These are phyloP conservation scores for Yoshiicerus persimilis DNA, from an alignment of 1,140 invertebrate genomes.

Conservation along the genomic window DNA sequence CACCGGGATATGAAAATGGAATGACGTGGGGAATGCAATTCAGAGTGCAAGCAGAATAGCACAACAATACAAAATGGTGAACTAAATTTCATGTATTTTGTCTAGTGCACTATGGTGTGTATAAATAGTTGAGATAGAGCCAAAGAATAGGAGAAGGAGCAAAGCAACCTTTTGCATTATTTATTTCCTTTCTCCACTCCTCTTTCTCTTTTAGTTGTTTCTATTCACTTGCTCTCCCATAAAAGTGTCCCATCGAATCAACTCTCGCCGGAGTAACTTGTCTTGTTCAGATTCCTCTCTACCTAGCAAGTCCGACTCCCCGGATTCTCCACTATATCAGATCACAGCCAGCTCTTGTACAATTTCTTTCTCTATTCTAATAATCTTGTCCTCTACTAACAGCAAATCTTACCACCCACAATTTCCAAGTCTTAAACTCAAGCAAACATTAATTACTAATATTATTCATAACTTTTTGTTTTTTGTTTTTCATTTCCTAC, in stretches of 20 bases:
- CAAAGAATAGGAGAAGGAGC: background rate
- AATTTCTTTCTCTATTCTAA: background rate
- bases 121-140: background rate
- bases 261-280: constrained; percentile 27
- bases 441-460: no score
- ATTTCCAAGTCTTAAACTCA: no score
- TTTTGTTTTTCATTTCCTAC: no score
- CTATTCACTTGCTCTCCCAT: constrained; percentile 29
- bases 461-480: no score
- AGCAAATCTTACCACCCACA: no score
- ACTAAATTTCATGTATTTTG: background rate
- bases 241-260: constrained; percentile 29
- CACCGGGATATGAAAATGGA: background rate
- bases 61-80: background rate
- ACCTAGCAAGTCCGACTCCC: background rate
- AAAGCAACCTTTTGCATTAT: constrained; percentile 30
- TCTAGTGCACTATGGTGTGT: background rate
- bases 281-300: background rate
- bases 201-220: constrained; percentile 5
- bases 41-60: background rate
- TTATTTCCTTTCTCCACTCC: constrained; percentile 26
- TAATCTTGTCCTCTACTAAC: background rate
- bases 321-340: background rate
- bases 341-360: background rate
- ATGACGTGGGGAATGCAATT: background rate